Base-by-base conservation (phyloP, 2,113 vertebrate species). In the Phasianus colchicus region DNA sequence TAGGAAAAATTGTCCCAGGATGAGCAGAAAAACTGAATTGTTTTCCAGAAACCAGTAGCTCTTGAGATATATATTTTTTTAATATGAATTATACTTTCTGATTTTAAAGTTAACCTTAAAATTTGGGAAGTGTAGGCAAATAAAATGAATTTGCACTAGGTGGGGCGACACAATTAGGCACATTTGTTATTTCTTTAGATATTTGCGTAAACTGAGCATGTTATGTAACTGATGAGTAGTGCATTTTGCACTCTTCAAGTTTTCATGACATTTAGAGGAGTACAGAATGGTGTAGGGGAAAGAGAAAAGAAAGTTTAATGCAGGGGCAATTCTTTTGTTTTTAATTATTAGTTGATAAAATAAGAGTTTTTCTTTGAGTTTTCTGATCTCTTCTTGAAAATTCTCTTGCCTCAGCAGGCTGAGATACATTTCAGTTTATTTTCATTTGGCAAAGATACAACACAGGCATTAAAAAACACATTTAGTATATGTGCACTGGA, bases 361-460 rank as follows among this genome's bases (percentile, higher is more conserved):
- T 29, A 7, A 29, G 29, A n/a, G 5, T 48, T 11, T 88, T 60
- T 20, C 25, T 60, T 73, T 45, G 55, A 38, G 10, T 85, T 85
- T 96, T 89, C 45, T 73, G 25, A 36, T 13, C 30, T 32, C 17
- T 60, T 81, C 86, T 82, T 71, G 47, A 85, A 36, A 30, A 55
- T 32, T 66, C 14, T 58, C 16, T 52, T 83, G 42, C 52, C 32
- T 95, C 38, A 89, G 61, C 17, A 75, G 34, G 15, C 60, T 67
- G 32, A 82, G 27, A 57, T 50, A 4, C 77, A 38, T 86, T 93
- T 86, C 34, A 55, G 22, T 83, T 86, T 75, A 30, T 63, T 95
- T 90, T 73, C 10, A 82, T 90, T 91, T 89, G 64, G 47, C 75
- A 67, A 66, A 66, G n/a, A 34, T 87, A 83, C 73, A 85, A 45